A percentile compares a stretch with the other conserved stretches of the same genome.
phyloP scores from a whole-genome alignment of 2,113 vertebrate species.

The Chlorodrepanis virens region DNA sequence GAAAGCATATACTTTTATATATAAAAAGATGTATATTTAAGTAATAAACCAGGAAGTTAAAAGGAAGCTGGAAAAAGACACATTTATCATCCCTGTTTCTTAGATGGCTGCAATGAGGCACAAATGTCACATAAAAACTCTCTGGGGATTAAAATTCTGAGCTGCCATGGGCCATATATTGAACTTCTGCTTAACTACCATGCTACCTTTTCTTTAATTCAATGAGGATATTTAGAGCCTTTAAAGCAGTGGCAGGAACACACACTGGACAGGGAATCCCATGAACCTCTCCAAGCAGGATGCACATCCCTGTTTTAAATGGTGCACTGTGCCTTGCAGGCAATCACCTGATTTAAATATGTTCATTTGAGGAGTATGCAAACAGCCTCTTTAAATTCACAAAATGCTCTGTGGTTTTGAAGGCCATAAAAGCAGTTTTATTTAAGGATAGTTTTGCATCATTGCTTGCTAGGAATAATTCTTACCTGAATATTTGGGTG shows the following conservation, averaged over 20 bases:
- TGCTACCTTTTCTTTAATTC: background rate
- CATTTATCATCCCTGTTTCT: background rate
- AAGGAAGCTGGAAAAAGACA: background rate
- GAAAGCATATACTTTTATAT: background rate
- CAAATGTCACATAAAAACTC: background rate
- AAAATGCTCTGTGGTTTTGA: background rate
- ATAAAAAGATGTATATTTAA: background rate
- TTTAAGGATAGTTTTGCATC: background rate
- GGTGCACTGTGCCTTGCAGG: background rate
- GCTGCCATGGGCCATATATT: background rate
- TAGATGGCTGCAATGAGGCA: background rate
- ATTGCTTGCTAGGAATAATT: background rate
- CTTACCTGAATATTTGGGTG: background rate
- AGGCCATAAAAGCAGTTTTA: background rate
- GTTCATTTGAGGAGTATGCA: background rate
- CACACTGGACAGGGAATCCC: background rate
- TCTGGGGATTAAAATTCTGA: background rate
- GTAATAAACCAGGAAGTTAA: background rate
- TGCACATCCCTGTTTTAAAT: background rate
- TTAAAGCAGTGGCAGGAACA: background rate
- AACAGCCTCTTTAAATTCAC: background rate
- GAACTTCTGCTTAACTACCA: background rate
- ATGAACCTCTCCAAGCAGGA: rapidly evolving
- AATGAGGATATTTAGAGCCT: background rate
- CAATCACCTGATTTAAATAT: background rate